Percentiles rank a stretch among this genome's conserved stretches.
Evolutionary conservation across 2,888 invertebrate genomes (phyloP).

Genomic region (Cephus spinipes): DNA sequence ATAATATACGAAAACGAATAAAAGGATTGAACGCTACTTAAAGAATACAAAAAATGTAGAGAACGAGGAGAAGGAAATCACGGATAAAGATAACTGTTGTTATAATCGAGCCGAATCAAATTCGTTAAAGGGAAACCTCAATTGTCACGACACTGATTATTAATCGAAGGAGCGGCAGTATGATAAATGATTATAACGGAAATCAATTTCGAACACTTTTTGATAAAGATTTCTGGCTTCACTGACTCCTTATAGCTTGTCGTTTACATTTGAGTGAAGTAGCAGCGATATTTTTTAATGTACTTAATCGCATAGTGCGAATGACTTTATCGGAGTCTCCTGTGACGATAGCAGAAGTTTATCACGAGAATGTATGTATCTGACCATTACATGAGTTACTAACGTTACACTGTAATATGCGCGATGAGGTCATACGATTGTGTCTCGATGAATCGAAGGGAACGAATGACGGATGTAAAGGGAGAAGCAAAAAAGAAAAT

Average conservation of each 20-base stretch:
- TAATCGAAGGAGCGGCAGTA: constrained; percentile 4
- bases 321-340: neutral
- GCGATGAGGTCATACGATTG: neutral
- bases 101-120: constrained; percentile 1
- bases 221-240: constrained; percentile 29
- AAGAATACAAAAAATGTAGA: neutral
- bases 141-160: neutral
- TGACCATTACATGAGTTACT: neutral
- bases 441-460: neutral
- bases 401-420: neutral
- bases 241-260: constrained; percentile 41
- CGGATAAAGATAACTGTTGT: neutral
- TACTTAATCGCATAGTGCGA: constrained; percentile 49
- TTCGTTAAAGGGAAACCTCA: neutral
- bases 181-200: neutral
- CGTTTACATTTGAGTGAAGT: constrained; percentile 44
- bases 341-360: neutral
- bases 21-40: neutral
- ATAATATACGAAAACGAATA: neutral
- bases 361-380: neutral
- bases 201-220: neutral
- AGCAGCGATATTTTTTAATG: constrained; percentile 56
- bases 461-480: neutral
- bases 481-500: neutral
- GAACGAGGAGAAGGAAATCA: neutral